Base-by-base conservation (phyloP, 2,888 invertebrate genomes). In the Drosophila meridiana region DNA sequence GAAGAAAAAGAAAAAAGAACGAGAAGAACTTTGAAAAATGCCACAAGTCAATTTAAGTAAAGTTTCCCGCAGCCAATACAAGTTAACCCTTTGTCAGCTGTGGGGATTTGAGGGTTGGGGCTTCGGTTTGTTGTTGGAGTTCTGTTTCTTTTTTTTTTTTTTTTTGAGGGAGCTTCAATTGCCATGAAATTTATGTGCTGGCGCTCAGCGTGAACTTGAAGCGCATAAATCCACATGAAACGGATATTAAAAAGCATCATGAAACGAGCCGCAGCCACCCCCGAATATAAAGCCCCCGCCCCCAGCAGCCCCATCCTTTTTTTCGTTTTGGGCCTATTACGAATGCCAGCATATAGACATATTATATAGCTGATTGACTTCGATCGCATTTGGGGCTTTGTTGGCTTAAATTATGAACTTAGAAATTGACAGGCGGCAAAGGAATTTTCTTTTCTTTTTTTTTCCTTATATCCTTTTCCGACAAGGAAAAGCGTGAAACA, bases 181-280 rank as follows among this genome's bases (percentile, higher is more conserved):
- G 86, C 75, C 76, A 83, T 76, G 88, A 88, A 89, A 87, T 87
- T 87, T 89, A 87, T 87, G 90, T 78, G 89, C 73, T 81, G 76
- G 73, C 69, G 79, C 90, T 77, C 85, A 86, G 88, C 90, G 76
- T 76, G 88, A 89, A 85, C 78, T 86, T 86, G 83, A 86, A 85
- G 72, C 86, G 76, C 79, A 86, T 86, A 89, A 86, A 89, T 88
- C 86, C 83, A 78, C 81, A 88, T 88, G 83, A 81, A 87, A 74
- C 86, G 90, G 90, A 87, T 87, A 87, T 87, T 87, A 87, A 87
- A 87, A 88, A 81, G 85, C 80, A 79, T 75, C 80, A 70, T 68
- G 80, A 78, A 84, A 76, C 82, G 80, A 79, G 76, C 72, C 77
- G 36, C n/a, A 67, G 67, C 58, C 73, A 60, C 42, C 67, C 60